Base-by-base conservation (phyloP, 2,888 invertebrate genomes). In the Clostera curtula region DNA sequence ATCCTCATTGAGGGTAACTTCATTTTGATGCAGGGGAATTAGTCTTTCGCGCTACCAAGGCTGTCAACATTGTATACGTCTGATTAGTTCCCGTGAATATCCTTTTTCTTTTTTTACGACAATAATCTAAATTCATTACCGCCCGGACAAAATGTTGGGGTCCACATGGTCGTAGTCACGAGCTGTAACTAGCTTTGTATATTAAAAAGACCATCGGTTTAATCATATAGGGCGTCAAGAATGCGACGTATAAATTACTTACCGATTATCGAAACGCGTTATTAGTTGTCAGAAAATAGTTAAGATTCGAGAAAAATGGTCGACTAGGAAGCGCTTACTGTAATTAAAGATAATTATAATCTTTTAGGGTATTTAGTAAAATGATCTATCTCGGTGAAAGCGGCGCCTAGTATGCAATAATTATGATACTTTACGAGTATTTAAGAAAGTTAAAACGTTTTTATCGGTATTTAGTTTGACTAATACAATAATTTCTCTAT, bases 211-310 rank as follows among this genome's bases (percentile, higher is more conserved):
- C 54, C 56, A 61, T 58, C 49, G 53, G 39, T 63, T 72, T 68
- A 73, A 71, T 69, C 50, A 58, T 47, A 46, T 53, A 57, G 61
- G 70, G 73, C 73, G 72, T 75, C 63, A 55, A 59, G 59, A 68
- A 66, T 68, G 62, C 48, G 57, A 56, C 58, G 57, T 65, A 74
- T 76, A 77, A 76, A 76, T 79, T 76, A 76, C 60, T 51, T 58
- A 56, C 60, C 70, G 66, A 68, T 76, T 71, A 72, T 59, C 52
- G 55, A 48, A 71, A 64, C 68, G 49, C 61, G 59, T 66, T 74
- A 71, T 70, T 71, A 70, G 52, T 46, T 64, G 64, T 58, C 58
- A 54, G 55, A 55, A 56, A 55, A 62, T 57, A 49, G 54, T 64
- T 56, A 56, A 43, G 49, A 53, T 49, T 44, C 45, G 49, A 56